Conservation (phyloP, 2,797 vertebrate species). For the Furcifer pardalis region DNA sequence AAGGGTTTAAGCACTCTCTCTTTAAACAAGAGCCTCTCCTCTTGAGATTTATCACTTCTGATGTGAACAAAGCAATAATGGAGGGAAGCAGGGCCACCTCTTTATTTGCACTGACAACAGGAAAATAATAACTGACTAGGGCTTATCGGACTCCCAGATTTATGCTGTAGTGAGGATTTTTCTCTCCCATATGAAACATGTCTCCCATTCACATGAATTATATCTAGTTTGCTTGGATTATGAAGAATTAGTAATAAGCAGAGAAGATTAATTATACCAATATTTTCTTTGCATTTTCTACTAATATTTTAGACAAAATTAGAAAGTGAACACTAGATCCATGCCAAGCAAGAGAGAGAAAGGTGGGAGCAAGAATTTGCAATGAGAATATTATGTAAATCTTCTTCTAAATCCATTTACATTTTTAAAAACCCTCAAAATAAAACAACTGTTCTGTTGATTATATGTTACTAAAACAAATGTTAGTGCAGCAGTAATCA, state of each 20-base stretch:
- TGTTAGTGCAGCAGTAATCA: conserved; percentile 49
- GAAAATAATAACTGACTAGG: too few relatives aligned
- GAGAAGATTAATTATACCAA: background rate
- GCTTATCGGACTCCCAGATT: background rate
- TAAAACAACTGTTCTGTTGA: conserved; percentile 42
- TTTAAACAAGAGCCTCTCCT: too few relatives aligned
- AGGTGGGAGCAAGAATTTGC: background rate
- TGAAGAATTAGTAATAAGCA: background rate
- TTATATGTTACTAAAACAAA: conserved; percentile 61
- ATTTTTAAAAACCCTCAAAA: conserved; percentile 52
- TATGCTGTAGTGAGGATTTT: background rate
- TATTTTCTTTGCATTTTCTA: background rate
- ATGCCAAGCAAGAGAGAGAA: background rate
- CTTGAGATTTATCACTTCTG: too few relatives aligned
- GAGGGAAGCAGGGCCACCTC: too few relatives aligned
- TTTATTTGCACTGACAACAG: too few relatives aligned
- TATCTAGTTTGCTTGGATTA: background rate
- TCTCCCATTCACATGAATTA: background rate
- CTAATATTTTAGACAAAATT: background rate
- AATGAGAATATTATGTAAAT: conserved; percentile 23
- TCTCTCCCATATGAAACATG: background rate
- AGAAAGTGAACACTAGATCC: background rate
- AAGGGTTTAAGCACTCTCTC: too few relatives aligned
- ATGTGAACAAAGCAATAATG: too few relatives aligned
- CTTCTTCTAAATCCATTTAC: conserved; percentile 18